Conservation (phyloP, 30 jellyfish, hydroid and myxozoan species). For the Turritopsis rubra region DNA sequence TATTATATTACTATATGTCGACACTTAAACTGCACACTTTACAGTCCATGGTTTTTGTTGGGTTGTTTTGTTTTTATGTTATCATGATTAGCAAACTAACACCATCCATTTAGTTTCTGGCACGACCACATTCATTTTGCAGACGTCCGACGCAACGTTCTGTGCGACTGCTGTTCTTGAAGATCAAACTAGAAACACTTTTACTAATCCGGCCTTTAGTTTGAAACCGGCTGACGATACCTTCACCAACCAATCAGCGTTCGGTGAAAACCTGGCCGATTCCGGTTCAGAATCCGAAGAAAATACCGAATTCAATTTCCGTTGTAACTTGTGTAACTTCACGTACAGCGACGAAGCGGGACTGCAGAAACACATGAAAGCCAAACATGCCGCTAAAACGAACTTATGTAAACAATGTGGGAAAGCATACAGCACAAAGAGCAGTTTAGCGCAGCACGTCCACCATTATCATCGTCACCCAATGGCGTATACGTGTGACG, state of each 20-base stretch:
- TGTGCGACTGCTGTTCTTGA: constrained; percentile 35
- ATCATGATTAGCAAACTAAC: neutral
- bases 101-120: constrained; percentile 2
- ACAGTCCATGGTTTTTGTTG: too few relatives aligned
- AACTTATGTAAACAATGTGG: constrained; percentile 31
- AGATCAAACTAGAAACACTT: neutral
- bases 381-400: constrained; percentile 36
- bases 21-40: too few relatives aligned
- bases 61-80: too few relatives aligned
- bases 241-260: constrained; percentile 6
- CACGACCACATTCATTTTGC: constrained; percentile 30
- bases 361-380: constrained; percentile 25
- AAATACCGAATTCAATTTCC: constrained; percentile 25
- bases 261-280: constrained; percentile 19
- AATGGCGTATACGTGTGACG: constrained; percentile 33
- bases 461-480: constrained; percentile 39
- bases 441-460: constrained; percentile 42
- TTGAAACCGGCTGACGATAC: neutral
- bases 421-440: constrained; percentile 30
- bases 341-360: constrained; percentile 35
- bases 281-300: constrained; percentile 27
- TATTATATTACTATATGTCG: neutral
- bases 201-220: neutral
- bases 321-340: constrained; percentile 30
- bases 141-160: constrained; percentile 31